Evolutionary conservation across 2,797 vertebrate species (phyloP).

Genomic region (Onychomys torridus): DNA sequence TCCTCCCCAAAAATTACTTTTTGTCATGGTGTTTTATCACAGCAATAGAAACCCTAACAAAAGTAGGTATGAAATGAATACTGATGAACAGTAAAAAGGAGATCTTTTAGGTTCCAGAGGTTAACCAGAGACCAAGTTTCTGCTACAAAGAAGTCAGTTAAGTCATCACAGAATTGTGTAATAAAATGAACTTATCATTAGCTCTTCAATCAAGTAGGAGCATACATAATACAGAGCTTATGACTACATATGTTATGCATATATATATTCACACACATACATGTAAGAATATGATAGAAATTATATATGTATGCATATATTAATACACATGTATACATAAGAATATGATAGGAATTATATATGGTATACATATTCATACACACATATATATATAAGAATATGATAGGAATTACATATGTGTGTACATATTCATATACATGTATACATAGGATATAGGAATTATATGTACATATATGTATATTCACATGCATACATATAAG

Average conservation of each 20-base stretch:
- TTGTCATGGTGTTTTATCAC: not conserved
- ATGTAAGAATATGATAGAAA: not conserved
- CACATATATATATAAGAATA: too few relatives aligned
- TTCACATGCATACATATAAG: not conserved
- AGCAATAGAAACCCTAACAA: not conserved
- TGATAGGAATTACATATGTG: not conserved
- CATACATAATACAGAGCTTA: not conserved
- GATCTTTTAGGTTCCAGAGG: not conserved
- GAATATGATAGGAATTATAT: not conserved
- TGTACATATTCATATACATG: not conserved
- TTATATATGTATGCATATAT: not conserved
- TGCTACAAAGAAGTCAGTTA: not conserved
- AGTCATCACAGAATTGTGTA: not conserved
- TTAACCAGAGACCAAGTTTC: not conserved
- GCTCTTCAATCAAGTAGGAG: not conserved
- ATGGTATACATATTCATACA: too few relatives aligned
- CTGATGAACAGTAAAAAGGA: not conserved
- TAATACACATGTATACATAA: not conserved
- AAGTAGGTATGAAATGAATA: not conserved
- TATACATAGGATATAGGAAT: not conserved
- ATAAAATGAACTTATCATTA: not conserved
- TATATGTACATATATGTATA: not conserved
- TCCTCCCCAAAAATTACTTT: not conserved
- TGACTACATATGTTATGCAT: not conserved
- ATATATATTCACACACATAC: too few relatives aligned